phyloP scores from a whole-genome alignment of 2,113 vertebrate genomes.

The Tiliqua scincoides region DNA sequence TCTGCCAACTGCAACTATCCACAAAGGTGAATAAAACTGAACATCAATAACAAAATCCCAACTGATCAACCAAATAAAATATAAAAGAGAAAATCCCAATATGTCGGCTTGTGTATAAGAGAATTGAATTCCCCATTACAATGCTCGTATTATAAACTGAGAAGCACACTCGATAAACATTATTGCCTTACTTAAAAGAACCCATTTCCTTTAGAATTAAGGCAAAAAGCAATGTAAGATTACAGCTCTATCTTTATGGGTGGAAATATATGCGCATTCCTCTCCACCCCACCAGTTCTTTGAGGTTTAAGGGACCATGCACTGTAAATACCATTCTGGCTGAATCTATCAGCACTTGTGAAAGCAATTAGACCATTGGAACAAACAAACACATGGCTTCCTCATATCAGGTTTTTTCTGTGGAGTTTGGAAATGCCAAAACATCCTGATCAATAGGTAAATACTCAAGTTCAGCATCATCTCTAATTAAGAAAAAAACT shows the following conservation, averaged over 20 bases:
- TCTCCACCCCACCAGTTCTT: neutral
- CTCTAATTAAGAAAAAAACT: neutral
- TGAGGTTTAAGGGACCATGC: neutral
- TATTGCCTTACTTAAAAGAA: constrained; percentile 5
- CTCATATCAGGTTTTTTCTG: neutral
- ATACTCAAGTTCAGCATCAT: neutral
- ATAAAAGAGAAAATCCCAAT: neutral
- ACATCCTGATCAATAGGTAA: neutral
- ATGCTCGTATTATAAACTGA: neutral
- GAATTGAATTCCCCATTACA: neutral
- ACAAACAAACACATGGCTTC: neutral
- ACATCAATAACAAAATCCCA: neutral
- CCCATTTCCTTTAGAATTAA: constrained; percentile 5
- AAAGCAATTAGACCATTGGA: neutral
- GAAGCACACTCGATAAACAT: neutral
- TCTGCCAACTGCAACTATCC: neutral
- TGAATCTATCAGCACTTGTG: neutral
- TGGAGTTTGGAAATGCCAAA: neutral
- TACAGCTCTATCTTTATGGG: neutral
- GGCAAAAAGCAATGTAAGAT: constrained; percentile 2
- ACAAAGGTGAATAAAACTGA: neutral
- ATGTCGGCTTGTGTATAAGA: neutral
- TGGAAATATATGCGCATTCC: neutral
- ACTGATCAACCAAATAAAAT: neutral
- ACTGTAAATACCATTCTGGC: neutral